phyloP scores from a whole-genome alignment of 1,140 invertebrate species.

The Nasonia longicornis region DNA sequence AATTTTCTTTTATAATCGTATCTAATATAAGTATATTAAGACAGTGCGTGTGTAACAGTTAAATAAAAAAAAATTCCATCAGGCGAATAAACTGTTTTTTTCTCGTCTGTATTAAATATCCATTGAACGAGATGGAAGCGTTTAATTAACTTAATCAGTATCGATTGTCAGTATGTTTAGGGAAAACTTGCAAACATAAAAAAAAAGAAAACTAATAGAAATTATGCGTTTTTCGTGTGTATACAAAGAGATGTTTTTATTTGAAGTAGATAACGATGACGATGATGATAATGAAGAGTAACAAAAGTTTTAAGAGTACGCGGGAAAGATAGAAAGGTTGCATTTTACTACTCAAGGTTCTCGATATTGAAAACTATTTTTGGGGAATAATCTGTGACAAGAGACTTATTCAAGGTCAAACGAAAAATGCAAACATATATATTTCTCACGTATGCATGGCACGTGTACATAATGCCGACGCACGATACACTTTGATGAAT shows the following conservation, averaged over 20 bases:
- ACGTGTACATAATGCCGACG: conserved; percentile 52
- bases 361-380: conserved; percentile 59
- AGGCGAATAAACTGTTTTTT: conserved; percentile 52
- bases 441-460: conserved; percentile 57
- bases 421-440: conserved; percentile 49
- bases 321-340: conserved; percentile 27
- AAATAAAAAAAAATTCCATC: conserved; percentile 51
- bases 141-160: conserved; percentile 67
- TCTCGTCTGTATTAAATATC: conserved; percentile 56
- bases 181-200: conserved; percentile 43
- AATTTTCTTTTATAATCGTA: conserved; percentile 44
- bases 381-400: conserved; percentile 45
- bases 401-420: conserved; percentile 42
- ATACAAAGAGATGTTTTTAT: conserved; percentile 36
- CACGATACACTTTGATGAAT: conserved; percentile 43
- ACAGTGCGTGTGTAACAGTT: background rate
- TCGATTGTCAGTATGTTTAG: conserved; percentile 65
- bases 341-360: conserved; percentile 36
- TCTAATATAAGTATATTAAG: conserved; percentile 1
- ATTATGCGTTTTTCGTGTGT: conserved; percentile 51
- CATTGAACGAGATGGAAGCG: conserved; percentile 52
- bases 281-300: conserved; percentile 16
- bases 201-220: conserved; percentile 45
- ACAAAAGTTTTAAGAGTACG: background rate
- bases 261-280: conserved; percentile 35